Percentiles rank a stretch among this genome's conserved stretches.
Conservation (phyloP, 2,888 invertebrate genomes). For the Mimachlamys varia region DNA sequence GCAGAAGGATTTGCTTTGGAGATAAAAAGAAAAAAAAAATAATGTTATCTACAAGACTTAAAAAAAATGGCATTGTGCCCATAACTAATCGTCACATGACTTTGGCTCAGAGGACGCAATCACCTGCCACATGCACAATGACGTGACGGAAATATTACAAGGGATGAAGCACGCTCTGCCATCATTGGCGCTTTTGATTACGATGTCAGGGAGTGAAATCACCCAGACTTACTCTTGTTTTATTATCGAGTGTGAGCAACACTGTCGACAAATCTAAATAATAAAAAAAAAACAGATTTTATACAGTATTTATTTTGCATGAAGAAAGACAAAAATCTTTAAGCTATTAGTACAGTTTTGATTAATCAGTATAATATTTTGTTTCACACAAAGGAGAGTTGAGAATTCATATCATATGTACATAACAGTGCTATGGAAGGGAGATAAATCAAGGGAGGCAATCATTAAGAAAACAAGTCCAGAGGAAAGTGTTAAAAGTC, state of each 20-base stretch:
- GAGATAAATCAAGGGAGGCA: too few relatives aligned
- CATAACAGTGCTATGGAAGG: too few relatives aligned
- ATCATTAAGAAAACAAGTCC: too few relatives aligned
- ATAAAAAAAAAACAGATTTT: not conserved
- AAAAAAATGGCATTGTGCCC: not conserved
- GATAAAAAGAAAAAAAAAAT: not conserved
- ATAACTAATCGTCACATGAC: not conserved
- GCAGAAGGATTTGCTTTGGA: not conserved
- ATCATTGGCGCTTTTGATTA: not conserved
- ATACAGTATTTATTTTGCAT: not conserved
- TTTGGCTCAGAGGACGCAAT: not conserved
- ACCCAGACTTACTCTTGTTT: not conserved
- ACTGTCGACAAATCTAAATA: not conserved
- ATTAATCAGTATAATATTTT: too few relatives aligned
- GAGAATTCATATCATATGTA: too few relatives aligned
- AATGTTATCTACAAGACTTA: not conserved
- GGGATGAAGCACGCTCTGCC: not conserved
- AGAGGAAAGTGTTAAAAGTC: too few relatives aligned
- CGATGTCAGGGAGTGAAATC: not conserved
- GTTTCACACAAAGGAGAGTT: too few relatives aligned
- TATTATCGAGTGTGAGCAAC: not conserved
- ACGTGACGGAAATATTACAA: not conserved
- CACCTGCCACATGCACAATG: constrained; percentile 18
- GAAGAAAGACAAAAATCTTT: not conserved
- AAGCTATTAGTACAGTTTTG: too few relatives aligned